phyloP scores from a whole-genome alignment of 2,888 invertebrate species.

The Drosophila formosana region DNA sequence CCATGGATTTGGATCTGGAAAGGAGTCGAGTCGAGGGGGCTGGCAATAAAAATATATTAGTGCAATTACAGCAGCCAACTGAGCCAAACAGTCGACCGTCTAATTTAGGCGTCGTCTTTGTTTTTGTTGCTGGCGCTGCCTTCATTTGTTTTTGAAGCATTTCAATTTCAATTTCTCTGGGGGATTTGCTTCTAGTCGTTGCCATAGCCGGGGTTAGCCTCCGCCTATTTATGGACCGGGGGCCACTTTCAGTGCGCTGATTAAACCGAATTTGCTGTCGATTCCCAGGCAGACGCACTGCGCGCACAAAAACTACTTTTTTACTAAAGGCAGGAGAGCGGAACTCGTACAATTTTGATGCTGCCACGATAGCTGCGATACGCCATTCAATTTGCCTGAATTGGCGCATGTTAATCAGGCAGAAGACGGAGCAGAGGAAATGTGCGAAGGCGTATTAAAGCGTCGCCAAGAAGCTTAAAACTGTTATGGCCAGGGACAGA shows the following conservation, averaged over 20 bases:
- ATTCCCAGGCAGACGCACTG: constrained; percentile 12
- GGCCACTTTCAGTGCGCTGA: constrained; percentile 51
- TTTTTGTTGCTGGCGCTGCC: constrained; percentile 7
- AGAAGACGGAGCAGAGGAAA: constrained; percentile 8
- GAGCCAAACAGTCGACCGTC: constrained; percentile 58
- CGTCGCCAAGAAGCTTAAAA: constrained; percentile 25
- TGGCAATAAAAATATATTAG: constrained; percentile 82
- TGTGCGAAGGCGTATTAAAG: constrained; percentile 53
- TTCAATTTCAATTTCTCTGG: constrained; percentile 75
- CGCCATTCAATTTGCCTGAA: constrained; percentile 77
- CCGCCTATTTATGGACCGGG: constrained; percentile 54
- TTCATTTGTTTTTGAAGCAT: constrained; percentile 78
- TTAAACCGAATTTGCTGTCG: constrained; percentile 66
- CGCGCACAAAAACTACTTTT: constrained; percentile 53
- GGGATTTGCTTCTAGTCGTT: constrained; percentile 38
- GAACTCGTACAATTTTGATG: constrained; percentile 44
- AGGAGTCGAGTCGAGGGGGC: background rate
- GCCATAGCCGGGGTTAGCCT: background rate
- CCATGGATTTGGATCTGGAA: constrained; percentile 6
- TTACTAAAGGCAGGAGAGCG: constrained; percentile 4
- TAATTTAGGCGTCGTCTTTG: constrained; percentile 62
- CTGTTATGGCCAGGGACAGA: background rate
- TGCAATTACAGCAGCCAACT: constrained; percentile 81
- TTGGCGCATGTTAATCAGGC: constrained; percentile 79
- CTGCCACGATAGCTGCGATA: constrained; percentile 34